phyloP scores from a whole-genome alignment of 2,113 vertebrate species.

The Mandrillus leucophaeus region DNA sequence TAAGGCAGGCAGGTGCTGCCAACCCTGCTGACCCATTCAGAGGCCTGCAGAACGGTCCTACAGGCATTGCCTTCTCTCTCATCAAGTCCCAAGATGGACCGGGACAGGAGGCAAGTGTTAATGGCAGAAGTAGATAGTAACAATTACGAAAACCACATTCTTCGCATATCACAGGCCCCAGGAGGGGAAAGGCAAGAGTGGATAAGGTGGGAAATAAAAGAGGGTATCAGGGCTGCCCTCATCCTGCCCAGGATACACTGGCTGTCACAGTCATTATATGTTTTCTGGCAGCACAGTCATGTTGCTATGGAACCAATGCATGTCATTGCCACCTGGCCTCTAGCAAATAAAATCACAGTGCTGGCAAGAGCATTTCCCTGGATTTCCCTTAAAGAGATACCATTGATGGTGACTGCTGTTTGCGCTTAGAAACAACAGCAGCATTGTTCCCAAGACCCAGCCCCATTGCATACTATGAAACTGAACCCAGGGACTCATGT shows the following conservation, averaged over 20 bases:
- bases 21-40: neutral
- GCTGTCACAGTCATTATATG: neutral
- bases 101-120: neutral
- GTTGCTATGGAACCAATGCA: slow-evolving; percentile 59
- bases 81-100: neutral
- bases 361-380: neutral
- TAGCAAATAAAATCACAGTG: slow-evolving; percentile 28
- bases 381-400: slow-evolving; percentile 55
- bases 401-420: accelerated
- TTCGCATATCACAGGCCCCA: neutral
- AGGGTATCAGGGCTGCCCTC: neutral
- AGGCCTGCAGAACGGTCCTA: neutral
- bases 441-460: neutral
- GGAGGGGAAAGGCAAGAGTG: neutral
- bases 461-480: neutral
- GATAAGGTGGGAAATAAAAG: neutral
- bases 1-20: neutral
- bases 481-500: neutral
- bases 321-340: slow-evolving; percentile 35
- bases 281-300: neutral
- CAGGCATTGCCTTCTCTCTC: neutral
- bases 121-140: neutral
- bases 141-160: neutral
- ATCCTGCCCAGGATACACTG: neutral
- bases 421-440: neutral